Base-by-base conservation (phyloP, 2,113 vertebrate genomes). In the Macquaria australasica region DNA sequence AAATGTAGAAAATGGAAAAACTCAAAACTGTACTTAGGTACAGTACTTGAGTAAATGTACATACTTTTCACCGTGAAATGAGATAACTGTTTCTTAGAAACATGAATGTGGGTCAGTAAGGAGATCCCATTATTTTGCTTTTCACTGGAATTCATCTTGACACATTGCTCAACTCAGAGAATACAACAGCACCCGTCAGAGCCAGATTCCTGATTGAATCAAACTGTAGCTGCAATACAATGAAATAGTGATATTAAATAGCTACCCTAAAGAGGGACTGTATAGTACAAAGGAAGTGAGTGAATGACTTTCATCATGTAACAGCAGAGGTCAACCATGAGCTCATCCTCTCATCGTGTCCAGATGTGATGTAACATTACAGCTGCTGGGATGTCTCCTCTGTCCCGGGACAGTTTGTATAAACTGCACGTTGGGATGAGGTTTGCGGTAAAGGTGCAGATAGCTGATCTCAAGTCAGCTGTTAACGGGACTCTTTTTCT, bases 401-500 rank as follows among this genome's bases (percentile, higher is more conserved):
- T 66, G 77, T 59, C 15, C 62, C 0, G 18, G 73, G 28, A 28
- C 77, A 45, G 73, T 79, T 75, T 67, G 11, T 31, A 1, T 10
- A 2, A 25, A 10, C 62, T 12, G 11, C 39, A n/a, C 28, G 6
- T 1, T 63, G 20, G 8, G 50, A 4, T 14, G 56, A 70, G 31
- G 64, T 77, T 9, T 10, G 25, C 1, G 8, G 31, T 62, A 12
- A 34, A 62, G n/a, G 28, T 55, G 70, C 31, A 23, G 16, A 15
- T 43, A 84, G 21, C 77, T 72, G 77, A 87, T 71, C 84, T 72
- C 15, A 15, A 62, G 60, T 87, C 90, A 83, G 82, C 64, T 81
- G 45, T 72, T 48, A 31, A 39, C 0, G 6, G 8, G 23, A 59
- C 4, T 28, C 18, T 39, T 74, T 66, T 48, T 31, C 31, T 28